These are phyloP conservation scores for Eustalomyia histrio DNA, from an alignment of 2,888 invertebrate species.

Conservation along the genomic window DNA sequence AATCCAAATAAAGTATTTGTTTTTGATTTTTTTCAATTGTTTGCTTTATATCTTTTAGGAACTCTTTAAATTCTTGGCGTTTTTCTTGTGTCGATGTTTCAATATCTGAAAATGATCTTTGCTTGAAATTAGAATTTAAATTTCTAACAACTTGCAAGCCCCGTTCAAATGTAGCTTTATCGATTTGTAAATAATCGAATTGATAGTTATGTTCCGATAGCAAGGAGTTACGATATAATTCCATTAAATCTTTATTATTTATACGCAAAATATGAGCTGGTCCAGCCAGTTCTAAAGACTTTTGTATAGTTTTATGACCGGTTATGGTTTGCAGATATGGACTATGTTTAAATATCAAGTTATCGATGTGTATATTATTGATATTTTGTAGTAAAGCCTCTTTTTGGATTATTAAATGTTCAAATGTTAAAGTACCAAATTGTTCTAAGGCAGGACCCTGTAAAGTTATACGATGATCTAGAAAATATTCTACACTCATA, in stretches of 20 bases:
- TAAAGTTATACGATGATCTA: constrained; percentile 73
- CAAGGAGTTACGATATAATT: constrained; percentile 71
- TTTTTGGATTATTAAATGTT: constrained; percentile 71
- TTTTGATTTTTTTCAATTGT: neutral
- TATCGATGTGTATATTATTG: constrained; percentile 72
- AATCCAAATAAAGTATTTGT: constrained; percentile 73
- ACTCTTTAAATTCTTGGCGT: neutral
- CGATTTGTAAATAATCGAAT: constrained; percentile 72
- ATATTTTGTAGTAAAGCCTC: constrained; percentile 71
- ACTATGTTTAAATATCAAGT: constrained; percentile 70
- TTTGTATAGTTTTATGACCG: constrained; percentile 70
- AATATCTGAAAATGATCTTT: constrained; percentile 17
- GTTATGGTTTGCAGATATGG: constrained; percentile 70
- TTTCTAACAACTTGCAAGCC: constrained; percentile 66
- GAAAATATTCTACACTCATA: constrained; percentile 72
- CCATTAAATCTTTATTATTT: constrained; percentile 71
- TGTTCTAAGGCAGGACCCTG: constrained; percentile 71
- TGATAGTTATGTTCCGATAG: constrained; percentile 71
- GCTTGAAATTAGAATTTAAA: constrained; percentile 14
- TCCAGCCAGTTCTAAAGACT: constrained; percentile 70
- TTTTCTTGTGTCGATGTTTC: neutral
- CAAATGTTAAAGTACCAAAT: constrained; percentile 73
- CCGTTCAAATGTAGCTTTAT: constrained; percentile 70
- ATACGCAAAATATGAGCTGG: constrained; percentile 72
- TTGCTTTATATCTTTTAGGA: neutral